Evolutionary conservation across 35 echinoderm and acorn worm genomes (phyloP), one percentile per base, ranked within the genome.

Genomic region (Chiridota heheva): DNA sequence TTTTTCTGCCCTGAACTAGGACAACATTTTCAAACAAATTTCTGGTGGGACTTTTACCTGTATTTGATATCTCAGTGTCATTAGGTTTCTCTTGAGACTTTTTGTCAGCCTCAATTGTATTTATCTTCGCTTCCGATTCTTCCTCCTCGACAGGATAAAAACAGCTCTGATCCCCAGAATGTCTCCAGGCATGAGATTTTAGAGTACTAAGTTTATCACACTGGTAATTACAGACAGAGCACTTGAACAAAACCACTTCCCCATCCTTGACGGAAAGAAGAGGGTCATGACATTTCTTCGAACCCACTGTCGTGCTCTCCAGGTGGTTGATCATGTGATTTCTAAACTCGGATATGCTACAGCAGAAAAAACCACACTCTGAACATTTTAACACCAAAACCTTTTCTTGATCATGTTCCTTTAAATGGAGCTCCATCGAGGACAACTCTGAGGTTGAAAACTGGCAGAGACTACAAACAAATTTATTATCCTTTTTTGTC

Each of bases 121-220:
- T 30, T 35, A 28, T 35, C 61, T 65, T n/a, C n/a, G n/a, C 27
- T 65, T 36, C 18, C n/a, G n/a, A n/a, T n/a, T n/a, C n/a, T n/a
- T n/a, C n/a, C 56, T 90, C 82, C 51, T 91, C 81, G 1, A 97
- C 80, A 60, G 95, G 95, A 63, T 98, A 98, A 12, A 89, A 87
- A 51, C 95, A 98, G 29, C 75, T 86, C 53, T 77, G 80, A 28
- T 98, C 89, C 5, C 95, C 95, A 42, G 95, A 88, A 86, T 98
- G 95, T 61, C 89, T 66, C 95, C 95, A 98, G 15, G 86, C 85
- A 78, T 98, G 95, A 10, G 89, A 81, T 63, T 98, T 98, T n/a
- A 98, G 81, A 8, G 95, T 98, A 22, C 75, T 87, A 25, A 98
- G 60, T 47, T 91, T 98, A 60, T 92, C 89, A 75, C 95, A 98